Conservation (phyloP, 2,113 vertebrate genomes). For the Eretmochelys imbricata region DNA sequence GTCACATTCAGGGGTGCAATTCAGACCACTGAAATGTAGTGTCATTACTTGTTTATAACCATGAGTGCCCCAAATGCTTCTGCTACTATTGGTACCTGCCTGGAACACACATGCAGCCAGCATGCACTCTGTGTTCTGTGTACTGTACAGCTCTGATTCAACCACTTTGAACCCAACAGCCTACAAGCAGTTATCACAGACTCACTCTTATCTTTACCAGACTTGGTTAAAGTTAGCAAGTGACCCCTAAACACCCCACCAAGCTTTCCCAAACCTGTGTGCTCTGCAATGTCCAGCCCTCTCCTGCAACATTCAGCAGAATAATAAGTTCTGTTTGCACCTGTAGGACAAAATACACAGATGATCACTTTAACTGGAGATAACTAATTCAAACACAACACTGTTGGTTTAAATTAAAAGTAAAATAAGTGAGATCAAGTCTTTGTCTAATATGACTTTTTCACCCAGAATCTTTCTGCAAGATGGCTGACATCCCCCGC, state of each 20-base stretch:
- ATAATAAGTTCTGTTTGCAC: neutral
- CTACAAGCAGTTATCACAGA: neutral
- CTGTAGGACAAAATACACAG: neutral
- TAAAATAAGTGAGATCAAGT: neutral
- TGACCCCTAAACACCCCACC: neutral
- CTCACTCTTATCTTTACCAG: neutral
- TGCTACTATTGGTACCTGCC: neutral
- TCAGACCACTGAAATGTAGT: neutral
- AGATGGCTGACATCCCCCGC: too few relatives aligned
- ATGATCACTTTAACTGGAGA: neutral
- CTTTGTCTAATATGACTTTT: neutral
- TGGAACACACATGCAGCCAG: neutral
- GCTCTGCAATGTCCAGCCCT: neutral
- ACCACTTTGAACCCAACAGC: neutral
- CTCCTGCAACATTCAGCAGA: neutral
- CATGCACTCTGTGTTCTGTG: neutral
- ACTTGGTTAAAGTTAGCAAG: neutral
- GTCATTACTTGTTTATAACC: neutral
- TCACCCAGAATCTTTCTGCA: neutral
- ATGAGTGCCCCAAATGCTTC: neutral
- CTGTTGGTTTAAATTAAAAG: neutral
- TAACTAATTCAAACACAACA: neutral
- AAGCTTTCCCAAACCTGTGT: neutral
- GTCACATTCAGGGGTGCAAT: neutral
- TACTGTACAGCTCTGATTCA: neutral